Evolutionary conservation across 2,888 invertebrate genomes (phyloP), one percentile per base, ranked within the genome.

Genomic region (Anagyrus pseudococci): DNA sequence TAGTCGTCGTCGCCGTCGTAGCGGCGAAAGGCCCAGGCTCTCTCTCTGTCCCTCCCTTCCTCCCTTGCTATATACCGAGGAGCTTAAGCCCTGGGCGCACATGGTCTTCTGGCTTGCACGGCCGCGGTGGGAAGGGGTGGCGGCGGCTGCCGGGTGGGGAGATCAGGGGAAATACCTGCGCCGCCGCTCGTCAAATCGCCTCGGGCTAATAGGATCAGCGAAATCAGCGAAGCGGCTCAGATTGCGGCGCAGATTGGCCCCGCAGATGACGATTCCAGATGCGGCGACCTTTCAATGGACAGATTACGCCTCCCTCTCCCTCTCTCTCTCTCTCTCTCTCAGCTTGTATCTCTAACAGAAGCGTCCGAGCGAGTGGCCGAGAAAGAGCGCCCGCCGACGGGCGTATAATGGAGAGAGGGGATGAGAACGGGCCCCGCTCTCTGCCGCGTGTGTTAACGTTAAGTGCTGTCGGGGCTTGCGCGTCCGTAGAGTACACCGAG

Each of bases 201-300:
- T 71, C 69, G 66, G 62, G 69, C 73, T 76, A 79, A 80, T 77
- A 78, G 79, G 79, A 79, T 80, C 75, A 77, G 67, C 71, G 71
- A 72, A 78, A 76, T 77, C 76, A 73, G 69, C 68, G 69, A 73
- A 73, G 75, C 73, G 76, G 69, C 69, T 72, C 69, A 72, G 71
- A 76, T 76, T 73, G 73, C 73, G 73, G 71, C 70, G 68, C 73
- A 74, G 75, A 76, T 77, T 75, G 71, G 72, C 73, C 66, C 64
- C 65, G 64, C 69, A 73, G 74, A 72, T 72, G 73, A 74, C 70
- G 71, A 75, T 73, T 74, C 73, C 74, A 76, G 74, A 75, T 75
- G 73, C 72, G 73, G 69, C 62, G 60, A 59, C 63, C 63, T 66
- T 65, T 73, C 75, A 73, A 76, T 76, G 74, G 74, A 66, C 70